Percentiles rank a stretch among this genome's conserved stretches.
phyloP scores from a whole-genome alignment of 2,113 vertebrate genomes.

The Oreochromis spilurus region DNA sequence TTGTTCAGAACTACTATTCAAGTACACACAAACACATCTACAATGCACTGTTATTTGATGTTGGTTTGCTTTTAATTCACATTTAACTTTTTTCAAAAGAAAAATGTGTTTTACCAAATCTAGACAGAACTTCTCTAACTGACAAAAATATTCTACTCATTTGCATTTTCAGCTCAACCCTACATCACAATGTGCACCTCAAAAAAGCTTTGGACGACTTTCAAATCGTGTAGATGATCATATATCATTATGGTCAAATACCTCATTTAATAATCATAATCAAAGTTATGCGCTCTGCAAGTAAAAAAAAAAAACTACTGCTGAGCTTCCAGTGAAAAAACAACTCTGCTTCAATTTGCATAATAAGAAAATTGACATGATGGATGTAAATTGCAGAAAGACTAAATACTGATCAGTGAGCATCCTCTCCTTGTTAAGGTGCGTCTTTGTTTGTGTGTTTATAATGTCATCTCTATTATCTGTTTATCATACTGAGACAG shows the following conservation, averaged over 20 bases:
- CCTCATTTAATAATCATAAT: not conserved
- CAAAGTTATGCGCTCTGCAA: not conserved
- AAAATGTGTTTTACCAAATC: not conserved
- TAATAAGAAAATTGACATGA: constrained; percentile 30
- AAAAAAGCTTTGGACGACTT: not conserved
- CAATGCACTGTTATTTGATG: not conserved
- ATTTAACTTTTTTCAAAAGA: not conserved
- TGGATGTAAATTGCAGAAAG: constrained; percentile 25
- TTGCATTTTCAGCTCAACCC: accelerated
- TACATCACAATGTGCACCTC: not conserved
- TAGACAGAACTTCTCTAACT: not conserved
- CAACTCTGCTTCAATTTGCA: constrained; percentile 10
- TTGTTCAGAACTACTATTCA: not conserved
- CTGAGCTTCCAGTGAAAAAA: not conserved
- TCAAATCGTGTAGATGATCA: not conserved
- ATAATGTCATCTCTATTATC: not conserved
- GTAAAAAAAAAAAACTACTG: not conserved
- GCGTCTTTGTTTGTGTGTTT: not conserved
- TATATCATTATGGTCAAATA: not conserved
- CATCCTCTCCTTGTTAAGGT: not conserved
- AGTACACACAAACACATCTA: not conserved
- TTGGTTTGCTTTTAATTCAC: not conserved
- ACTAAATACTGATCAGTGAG: constrained; percentile 31
- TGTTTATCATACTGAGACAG: not conserved
- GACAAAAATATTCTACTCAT: not conserved